Evolutionary conservation across 2,113 vertebrate genomes (phyloP).

Genomic region (Corythoichthys haematopterus): DNA sequence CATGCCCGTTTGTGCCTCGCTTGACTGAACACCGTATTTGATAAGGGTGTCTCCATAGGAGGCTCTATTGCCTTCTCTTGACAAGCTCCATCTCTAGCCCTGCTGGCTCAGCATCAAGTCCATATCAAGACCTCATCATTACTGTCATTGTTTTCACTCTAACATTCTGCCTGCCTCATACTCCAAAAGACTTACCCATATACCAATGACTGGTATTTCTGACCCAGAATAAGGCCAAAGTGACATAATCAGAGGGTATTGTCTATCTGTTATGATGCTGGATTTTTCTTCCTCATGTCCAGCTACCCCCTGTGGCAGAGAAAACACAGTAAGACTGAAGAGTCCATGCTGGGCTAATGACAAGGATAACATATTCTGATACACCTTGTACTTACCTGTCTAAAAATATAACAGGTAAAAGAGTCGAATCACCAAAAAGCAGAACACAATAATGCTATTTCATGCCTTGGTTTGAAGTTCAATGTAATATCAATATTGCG

Average conservation of each 20-base stretch:
- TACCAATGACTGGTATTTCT: conserved; percentile 34
- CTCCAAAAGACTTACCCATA: conserved; percentile 38
- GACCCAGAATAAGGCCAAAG: conserved; percentile 30
- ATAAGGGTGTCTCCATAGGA: conserved; percentile 43
- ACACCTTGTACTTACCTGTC: conserved; percentile 18
- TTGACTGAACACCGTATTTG: conserved; percentile 35
- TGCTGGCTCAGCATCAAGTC: conserved; percentile 31
- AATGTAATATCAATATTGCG: not conserved
- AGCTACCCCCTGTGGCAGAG: conserved; percentile 8
- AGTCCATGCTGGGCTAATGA: conserved; percentile 45
- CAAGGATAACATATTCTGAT: conserved; percentile 35
- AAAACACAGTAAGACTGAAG: conserved; percentile 25
- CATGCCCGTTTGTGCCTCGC: conserved; percentile 17
- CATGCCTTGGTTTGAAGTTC: conserved; percentile 6
- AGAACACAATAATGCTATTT: conserved; percentile 31
- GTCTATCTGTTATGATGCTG: conserved; percentile 4
- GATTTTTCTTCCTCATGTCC: conserved; percentile 2
- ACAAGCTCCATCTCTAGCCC: conserved; percentile 30
- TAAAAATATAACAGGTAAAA: conserved; percentile 34
- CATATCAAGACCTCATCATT: conserved; percentile 53
- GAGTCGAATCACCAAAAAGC: conserved; percentile 42
- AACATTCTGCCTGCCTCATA: conserved; percentile 19
- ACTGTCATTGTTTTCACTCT: conserved; percentile 51
- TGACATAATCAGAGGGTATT: conserved; percentile 45
- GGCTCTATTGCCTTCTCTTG: conserved; percentile 32